Evolutionary conservation across 2,888 invertebrate species (phyloP), one percentile per base, ranked within the genome.

Genomic region (Heliconius cydno): DNA sequence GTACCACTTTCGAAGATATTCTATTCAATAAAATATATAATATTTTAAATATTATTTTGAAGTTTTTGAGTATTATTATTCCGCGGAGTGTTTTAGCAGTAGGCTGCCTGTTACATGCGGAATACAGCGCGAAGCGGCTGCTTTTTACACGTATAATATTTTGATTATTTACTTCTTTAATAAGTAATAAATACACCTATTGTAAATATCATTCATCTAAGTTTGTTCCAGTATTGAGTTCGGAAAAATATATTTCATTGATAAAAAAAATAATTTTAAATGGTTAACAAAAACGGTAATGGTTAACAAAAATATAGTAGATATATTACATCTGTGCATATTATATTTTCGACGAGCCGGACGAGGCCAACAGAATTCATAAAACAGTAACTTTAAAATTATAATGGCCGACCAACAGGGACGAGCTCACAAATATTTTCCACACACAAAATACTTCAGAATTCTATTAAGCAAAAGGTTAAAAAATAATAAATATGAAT

Each of bases 281-380:
- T 22, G 9, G 22, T 60, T 60, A n/a, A 60, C 63, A 65, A 65
- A 65, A 13, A 60, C 34, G 34, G 34, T 34, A 60, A n/a, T n/a
- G 9, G n/a, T 60, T 60, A n/a, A 60, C 63, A 65, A 65, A 65
- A 13, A 60, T 28, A 65, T 65, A 25, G 65, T 28, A 28, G 5
- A 10, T 38, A 15, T 41, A 6, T 70, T 41, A 28, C 22, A 72
- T 52, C 57, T 34, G 60, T 70, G 22, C 2, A 52, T n/a, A 57
- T 72, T 6, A 34, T 60, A 60, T 73, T 73, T 60, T 38, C 60
- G 7, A 73, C 60, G 60, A 38, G 60, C 9, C 60, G 34, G 73
- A 73, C 76, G 80, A 63, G 81, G 81, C 73, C 74, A 81, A 80
- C 70, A 78, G 76, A 78, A 81, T 81, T 81, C 78, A 80, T 63